Evolutionary conservation across 2,888 invertebrate species (phyloP).

Genomic region (Bellardia bayeri): DNA sequence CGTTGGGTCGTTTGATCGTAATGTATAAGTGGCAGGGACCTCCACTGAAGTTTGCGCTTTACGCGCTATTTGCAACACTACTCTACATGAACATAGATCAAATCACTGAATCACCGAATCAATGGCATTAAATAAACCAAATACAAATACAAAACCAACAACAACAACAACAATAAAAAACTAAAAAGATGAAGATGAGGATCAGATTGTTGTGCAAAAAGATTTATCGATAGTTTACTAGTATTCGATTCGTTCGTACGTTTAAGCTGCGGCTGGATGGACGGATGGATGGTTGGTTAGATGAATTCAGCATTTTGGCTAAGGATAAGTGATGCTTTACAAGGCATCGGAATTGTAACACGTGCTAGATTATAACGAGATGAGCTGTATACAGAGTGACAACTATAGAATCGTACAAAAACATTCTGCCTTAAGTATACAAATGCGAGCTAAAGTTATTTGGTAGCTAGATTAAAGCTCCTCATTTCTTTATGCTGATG

Average conservation of each 20-base stretch:
- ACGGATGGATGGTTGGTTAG: constrained; percentile 32
- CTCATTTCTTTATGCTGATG: too few species aligned
- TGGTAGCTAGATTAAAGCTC: too few species aligned
- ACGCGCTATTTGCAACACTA: constrained; percentile 75
- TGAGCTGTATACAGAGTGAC: constrained; percentile 45
- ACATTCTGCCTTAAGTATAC: too few species aligned
- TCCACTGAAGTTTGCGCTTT: constrained; percentile 82
- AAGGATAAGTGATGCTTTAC: constrained; percentile 58
- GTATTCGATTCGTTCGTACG: not conserved
- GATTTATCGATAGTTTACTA: constrained; percentile 39
- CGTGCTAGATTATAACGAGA: constrained; percentile 74
- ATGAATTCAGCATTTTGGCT: constrained; percentile 37
- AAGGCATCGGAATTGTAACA: constrained; percentile 68
- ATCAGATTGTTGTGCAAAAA: constrained; percentile 43
- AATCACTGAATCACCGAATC: constrained; percentile 68
- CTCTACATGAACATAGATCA: constrained; percentile 74
- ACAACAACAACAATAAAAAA: constrained; percentile 19
- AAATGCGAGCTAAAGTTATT: too few species aligned
- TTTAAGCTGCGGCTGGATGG: not conserved
- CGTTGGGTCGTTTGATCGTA: constrained; percentile 59
- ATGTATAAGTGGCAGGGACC: constrained; percentile 82
- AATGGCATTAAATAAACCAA: constrained; percentile 63
- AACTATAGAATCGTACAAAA: constrained; percentile 16
- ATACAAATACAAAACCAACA: not conserved
- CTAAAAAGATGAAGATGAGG: constrained; percentile 30